Base-by-base conservation (phyloP, 1,140 invertebrate genomes). In the Mactra quadrangularis region DNA sequence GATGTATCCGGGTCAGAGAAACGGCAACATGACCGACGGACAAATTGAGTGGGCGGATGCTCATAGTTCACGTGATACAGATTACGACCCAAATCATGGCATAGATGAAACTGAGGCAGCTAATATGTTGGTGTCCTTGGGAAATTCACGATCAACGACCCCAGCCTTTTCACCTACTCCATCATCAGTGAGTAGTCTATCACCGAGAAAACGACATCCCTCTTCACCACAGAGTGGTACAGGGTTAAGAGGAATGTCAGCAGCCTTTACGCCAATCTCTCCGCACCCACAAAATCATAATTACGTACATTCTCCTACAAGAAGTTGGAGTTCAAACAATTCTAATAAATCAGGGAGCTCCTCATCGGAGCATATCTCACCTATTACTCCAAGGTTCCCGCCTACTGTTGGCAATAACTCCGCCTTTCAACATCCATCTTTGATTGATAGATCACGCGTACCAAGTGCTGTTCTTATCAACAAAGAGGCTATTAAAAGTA, bases 21-120 rank as follows among this genome's bases (percentile, higher is more conserved):
- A 92, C 84, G 91, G 91, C 19, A 89, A 89, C n/a, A 62, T 93
- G 62, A 93, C 93, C 91, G 90, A 95, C 83, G 93, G 90, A 86
- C 93, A 91, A 60, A 89, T 96, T 84, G 97, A 97, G 90, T 97
- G 97, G 85, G 97, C 98, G 92, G 97, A 98, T 89, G 97, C 47
- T 17, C 77, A 81, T 31, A 85, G 70, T n/a, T 85, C 83, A 9
- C n/a, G 77, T 29, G 77, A 82, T 47, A 85, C 70, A 52, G 85
- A 85, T 29, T 84, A 85, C 38, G 85, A 85, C 41, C 83, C 71
- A 52, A 68, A 82, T 64, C 85, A 94, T 93, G 97, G 98, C 93
- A 96, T 96, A 88, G 97, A 98, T 90, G 98, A 98, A 94, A 98
- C 97, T 9, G 98, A 99, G 94, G 98, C 97, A 78, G 98, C 98